phyloP scores from a whole-genome alignment of 2,113 vertebrate genomes.

The Trochalopteron elliotii region DNA sequence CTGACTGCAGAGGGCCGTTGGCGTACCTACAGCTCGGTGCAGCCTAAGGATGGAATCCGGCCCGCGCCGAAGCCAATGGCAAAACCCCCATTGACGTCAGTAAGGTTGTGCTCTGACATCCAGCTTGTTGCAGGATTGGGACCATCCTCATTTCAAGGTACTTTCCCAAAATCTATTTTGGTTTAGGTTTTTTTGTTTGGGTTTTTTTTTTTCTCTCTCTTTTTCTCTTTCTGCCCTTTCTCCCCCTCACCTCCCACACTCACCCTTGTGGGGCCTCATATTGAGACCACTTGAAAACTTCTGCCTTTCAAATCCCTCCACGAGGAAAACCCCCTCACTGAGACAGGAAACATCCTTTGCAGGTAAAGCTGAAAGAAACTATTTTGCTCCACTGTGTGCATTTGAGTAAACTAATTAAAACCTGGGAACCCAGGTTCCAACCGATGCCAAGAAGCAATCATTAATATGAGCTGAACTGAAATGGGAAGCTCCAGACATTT shows the following conservation, averaged over 20 bases:
- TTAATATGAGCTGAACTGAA: conserved; percentile 18
- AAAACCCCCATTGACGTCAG: not conserved
- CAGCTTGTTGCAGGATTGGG: conserved; percentile 6
- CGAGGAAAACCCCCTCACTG: not conserved
- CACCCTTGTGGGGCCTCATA: not conserved
- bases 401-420: conserved; percentile 66
- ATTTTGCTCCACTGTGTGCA: not conserved
- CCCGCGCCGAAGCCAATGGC: not conserved
- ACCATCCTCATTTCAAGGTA: conserved; percentile 29
- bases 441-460: not conserved
- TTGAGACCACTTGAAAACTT: conserved; percentile 49
- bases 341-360: conserved; percentile 45
- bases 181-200: not conserved
- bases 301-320: not conserved
- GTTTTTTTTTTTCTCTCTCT: not conserved
- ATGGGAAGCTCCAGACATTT: conserved; percentile 23
- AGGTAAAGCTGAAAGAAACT: conserved; percentile 63
- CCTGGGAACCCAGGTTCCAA: conserved; percentile 18
- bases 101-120: not conserved
- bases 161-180: conserved; percentile 16
- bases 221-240: not conserved
- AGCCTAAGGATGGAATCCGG: not conserved
- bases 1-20: not conserved
- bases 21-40: not conserved
- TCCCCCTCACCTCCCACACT: conserved; percentile 34